Conservation (phyloP, 2,113 vertebrate genomes). For the Origma solitaria region DNA sequence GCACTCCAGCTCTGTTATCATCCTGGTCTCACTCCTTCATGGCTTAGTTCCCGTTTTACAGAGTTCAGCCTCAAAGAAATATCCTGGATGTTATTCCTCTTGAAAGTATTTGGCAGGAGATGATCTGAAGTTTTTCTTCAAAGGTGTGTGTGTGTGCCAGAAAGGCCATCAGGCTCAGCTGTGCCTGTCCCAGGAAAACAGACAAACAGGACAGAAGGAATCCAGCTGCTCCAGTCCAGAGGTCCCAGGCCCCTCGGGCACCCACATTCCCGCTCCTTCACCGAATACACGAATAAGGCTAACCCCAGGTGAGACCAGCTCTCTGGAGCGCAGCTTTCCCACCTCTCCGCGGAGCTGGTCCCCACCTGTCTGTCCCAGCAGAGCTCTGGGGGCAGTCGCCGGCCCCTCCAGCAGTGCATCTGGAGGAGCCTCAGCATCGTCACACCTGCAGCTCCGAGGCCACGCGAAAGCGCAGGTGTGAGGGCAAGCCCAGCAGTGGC, state of each 20-base stretch:
- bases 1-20: not conserved
- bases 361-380: not conserved
- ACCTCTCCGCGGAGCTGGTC: accelerated
- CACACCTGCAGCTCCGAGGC: not conserved
- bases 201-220: not conserved
- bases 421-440: accelerated
- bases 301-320: not conserved
- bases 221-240: not conserved
- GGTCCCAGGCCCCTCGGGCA: not conserved
- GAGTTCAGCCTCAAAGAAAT: not conserved
- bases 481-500: not conserved
- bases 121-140: not conserved
- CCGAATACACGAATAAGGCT: accelerated
- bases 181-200: not conserved
- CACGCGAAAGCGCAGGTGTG: not conserved
- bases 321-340: not conserved
- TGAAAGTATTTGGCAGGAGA: not conserved
- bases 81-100: not conserved
- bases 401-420: accelerated
- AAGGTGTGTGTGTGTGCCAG: not conserved
- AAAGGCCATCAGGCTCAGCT: not conserved
- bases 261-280: not conserved
- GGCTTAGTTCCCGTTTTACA: accelerated
- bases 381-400: not conserved
- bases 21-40: not conserved